phyloP scores from a whole-genome alignment of 1,140 invertebrate genomes.

The Plectrocnemia conspersa region DNA sequence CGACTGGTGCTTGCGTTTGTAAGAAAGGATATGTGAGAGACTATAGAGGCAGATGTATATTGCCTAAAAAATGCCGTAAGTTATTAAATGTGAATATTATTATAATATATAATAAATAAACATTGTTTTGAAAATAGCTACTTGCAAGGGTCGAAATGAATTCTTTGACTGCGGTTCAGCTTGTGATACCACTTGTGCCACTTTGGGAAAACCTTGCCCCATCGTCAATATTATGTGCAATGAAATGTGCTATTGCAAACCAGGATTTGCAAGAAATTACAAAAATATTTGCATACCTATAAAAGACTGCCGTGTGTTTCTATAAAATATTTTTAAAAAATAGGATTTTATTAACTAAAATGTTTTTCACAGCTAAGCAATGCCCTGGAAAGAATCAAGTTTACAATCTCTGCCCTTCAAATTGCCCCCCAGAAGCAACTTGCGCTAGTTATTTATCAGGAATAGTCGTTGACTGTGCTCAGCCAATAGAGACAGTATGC shows the following conservation, averaged over 20 bases:
- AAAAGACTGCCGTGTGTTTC: constrained; percentile 34
- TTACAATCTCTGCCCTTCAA: constrained; percentile 13
- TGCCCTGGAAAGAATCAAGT: constrained; percentile 12
- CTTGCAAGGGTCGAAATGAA: constrained; percentile 38
- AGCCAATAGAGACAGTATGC: background rate
- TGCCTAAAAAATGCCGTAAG: constrained; percentile 18
- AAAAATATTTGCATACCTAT: constrained; percentile 44
- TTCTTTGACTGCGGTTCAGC: constrained; percentile 47
- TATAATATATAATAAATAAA: background rate
- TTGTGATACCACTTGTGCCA: constrained; percentile 40
- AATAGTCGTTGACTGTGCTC: constrained; percentile 3
- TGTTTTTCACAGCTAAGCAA: constrained; percentile 8
- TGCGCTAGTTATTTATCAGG: constrained; percentile 9
- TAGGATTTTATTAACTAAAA: background rate
- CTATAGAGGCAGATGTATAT: constrained; percentile 13
- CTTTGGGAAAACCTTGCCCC: constrained; percentile 44
- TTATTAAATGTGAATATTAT: background rate
- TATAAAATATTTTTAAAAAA: constrained; percentile 1
- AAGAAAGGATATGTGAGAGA: constrained; percentile 24
- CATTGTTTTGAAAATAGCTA: background rate
- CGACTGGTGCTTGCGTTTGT: constrained; percentile 22
- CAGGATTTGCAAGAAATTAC: constrained; percentile 45
- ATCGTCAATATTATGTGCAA: constrained; percentile 50
- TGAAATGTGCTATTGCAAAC: constrained; percentile 50
- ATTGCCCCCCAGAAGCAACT: constrained; percentile 18